Evolutionary conservation across 2,113 vertebrate species (phyloP).

Genomic region (Scophthalmus maximus): DNA sequence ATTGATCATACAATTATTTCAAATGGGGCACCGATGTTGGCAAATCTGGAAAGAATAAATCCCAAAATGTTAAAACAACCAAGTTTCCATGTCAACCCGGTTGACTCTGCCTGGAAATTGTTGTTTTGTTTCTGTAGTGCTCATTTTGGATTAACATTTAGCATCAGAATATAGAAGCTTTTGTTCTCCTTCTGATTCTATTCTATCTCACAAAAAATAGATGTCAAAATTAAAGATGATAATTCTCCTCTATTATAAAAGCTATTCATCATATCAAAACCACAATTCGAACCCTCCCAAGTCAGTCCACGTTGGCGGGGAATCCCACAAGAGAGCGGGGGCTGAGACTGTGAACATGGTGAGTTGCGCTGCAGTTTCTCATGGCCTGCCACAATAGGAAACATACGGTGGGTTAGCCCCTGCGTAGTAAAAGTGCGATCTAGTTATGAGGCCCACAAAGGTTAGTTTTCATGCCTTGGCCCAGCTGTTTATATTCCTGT

Average conservation of each 20-base stretch:
- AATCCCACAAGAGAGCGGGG: background rate
- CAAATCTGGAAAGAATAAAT: slow-evolving; percentile 9
- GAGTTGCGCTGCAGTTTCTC: slow-evolving; percentile 25
- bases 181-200: background rate
- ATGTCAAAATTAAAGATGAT: background rate
- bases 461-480: slow-evolving; percentile 29
- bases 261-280: background rate
- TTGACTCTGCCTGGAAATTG: background rate
- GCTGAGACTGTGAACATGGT: background rate
- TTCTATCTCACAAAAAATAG: background rate
- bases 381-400: slow-evolving; percentile 24
- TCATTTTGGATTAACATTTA: background rate
- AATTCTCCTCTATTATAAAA: background rate
- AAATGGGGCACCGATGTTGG: background rate
- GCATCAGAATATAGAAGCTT: background rate
- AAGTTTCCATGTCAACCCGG: background rate
- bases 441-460: slow-evolving; percentile 1
- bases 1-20: background rate
- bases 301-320: background rate
- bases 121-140: too few species aligned
- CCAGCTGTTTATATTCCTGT: slow-evolving; percentile 38
- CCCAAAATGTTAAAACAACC: background rate
- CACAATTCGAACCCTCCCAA: background rate
- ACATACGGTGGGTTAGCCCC: background rate
- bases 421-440: slow-evolving; percentile 15